Evolutionary conservation across 2,797 vertebrate species (phyloP).

Genomic region (Phaenicophaeus curvirostris): DNA sequence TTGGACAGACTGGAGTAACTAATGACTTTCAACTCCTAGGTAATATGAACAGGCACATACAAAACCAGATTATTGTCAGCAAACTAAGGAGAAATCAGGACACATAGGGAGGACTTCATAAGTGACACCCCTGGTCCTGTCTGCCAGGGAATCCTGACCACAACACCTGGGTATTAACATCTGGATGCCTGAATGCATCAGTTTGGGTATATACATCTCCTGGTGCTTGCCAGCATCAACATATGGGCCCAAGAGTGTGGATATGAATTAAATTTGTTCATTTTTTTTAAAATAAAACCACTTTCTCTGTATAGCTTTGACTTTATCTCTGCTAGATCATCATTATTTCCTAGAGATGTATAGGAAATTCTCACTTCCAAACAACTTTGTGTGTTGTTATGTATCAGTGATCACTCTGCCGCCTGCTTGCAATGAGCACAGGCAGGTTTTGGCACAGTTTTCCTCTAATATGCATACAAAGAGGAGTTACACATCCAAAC

Average conservation of each 20-base stretch:
- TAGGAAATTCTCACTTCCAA: background rate
- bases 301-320: background rate
- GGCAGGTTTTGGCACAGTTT: background rate
- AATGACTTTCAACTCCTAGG: background rate
- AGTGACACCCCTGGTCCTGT: background rate
- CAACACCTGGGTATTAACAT: background rate
- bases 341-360: background rate
- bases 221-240: background rate
- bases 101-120: background rate
- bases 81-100: background rate
- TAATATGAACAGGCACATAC: background rate
- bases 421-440: fast-evolving
- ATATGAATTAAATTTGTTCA: background rate
- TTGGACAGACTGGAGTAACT: background rate
- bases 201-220: background rate
- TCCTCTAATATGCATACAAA: background rate
- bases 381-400: background rate
- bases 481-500: conserved; percentile 11
- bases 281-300: background rate
- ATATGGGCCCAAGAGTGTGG: background rate
- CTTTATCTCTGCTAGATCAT: background rate
- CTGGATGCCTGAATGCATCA: background rate
- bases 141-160: background rate
- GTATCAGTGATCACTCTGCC: background rate
- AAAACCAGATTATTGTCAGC: background rate